Evolutionary conservation across 2,888 invertebrate species (phyloP), one percentile per base, ranked within the genome.

Genomic region (Ophion ventricosus): DNA sequence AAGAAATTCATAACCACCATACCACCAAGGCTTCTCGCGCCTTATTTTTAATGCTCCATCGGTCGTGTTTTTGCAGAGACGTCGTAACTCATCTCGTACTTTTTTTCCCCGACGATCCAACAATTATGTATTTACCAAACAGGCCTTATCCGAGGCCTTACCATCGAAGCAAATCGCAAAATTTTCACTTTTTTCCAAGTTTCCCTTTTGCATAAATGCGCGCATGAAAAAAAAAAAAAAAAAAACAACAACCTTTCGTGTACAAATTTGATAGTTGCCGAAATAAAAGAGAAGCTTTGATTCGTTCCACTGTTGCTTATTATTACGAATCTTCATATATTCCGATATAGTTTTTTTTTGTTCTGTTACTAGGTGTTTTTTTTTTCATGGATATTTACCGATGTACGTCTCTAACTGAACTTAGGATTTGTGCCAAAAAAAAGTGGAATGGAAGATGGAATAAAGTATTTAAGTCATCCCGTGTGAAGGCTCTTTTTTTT

Each of bases 1-100:
- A 63, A 70, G n/a, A 26, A 49, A 29, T 61, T 17, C 49, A 17
- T 43, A 72, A 79, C 63, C 7, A 67, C 40, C 57, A 43, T 43
- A 43, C 56, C 75, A 23, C 57, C 67, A n/a, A 59, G 35, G n/a
- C 57, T 20, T 59, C 43, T 40, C 56, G 26, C 20, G 59, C 43
- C 61, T 26, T 59, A 80, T 49, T 49, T 49, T 2, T 1, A 67
- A 54, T 25, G 25, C 17, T 59, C 29, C 14, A 49, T 67, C 43
- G 66, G 56, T 63, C 23, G 25, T 49, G 17, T 49, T 49, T 49
- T 49, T 17, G 49, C 49, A 3, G 17, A 49, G 49, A 49, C 17
- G 17, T 49, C 43, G 43, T 43, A 10, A 14, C 43, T 35, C 35
- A 35, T 35, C 35, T 14, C 49, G 49, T 49, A 49, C 17, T 49